Conservation (phyloP, 2,797 vertebrate genomes). For the Psittacula echo region DNA sequence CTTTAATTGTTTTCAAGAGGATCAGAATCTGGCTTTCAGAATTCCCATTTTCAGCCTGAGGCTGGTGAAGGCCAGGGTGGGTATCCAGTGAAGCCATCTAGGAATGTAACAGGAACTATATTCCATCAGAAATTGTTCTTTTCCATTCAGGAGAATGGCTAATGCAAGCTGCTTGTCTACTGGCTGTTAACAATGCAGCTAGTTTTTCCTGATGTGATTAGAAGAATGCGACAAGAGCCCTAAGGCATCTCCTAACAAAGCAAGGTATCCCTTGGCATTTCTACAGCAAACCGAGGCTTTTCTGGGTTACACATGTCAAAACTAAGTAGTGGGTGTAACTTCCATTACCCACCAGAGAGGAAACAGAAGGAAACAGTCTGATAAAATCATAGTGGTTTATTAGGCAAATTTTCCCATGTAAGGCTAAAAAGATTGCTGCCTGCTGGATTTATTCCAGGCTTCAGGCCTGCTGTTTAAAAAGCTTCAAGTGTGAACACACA, state of each 20-base stretch:
- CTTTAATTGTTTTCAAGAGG: background rate
- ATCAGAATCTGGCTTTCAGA: background rate
- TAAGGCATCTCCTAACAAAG: slow-evolving; percentile 36
- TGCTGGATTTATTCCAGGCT: slow-evolving; percentile 8
- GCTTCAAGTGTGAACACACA: background rate
- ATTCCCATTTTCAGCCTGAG: background rate
- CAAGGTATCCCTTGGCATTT: background rate
- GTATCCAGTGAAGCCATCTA: slow-evolving; percentile 10
- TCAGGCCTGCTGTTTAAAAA: background rate
- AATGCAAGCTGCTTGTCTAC: slow-evolving; percentile 2
- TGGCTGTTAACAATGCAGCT: slow-evolving; percentile 43
- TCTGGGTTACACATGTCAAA: slow-evolving; percentile 59
- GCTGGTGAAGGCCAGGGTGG: background rate
- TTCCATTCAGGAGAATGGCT: slow-evolving; percentile 46
- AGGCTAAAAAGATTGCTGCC: slow-evolving; percentile 22
- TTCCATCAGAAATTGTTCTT: slow-evolving; percentile 47
- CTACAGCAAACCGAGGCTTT: background rate
- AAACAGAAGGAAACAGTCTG: slow-evolving; percentile 50
- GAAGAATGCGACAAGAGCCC: slow-evolving; percentile 36
- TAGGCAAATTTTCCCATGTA: slow-evolving; percentile 30
- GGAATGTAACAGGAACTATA: slow-evolving; percentile 31
- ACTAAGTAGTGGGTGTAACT: slow-evolving; percentile 9
- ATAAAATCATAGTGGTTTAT: slow-evolving; percentile 30
- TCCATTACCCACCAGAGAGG: slow-evolving; percentile 50
- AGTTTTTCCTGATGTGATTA: slow-evolving; percentile 35